Conservation (phyloP, 35 echinoderm and acorn worm species). For the Apostichopus japonicus region DNA sequence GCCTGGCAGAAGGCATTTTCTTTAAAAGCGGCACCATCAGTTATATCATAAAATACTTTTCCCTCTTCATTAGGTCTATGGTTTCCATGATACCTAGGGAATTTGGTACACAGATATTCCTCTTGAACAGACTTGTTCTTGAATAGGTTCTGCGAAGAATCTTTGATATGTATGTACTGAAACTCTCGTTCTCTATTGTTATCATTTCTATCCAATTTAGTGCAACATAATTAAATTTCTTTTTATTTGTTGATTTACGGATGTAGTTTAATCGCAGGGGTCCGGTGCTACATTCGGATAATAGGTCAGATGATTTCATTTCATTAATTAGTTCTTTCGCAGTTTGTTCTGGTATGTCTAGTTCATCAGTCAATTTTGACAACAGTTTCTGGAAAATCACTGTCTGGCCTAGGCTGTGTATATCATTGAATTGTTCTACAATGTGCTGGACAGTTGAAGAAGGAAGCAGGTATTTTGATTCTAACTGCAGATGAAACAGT, state of each 20-base stretch:
- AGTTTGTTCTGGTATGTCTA: neutral
- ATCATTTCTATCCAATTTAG: neutral
- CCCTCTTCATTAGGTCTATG: neutral
- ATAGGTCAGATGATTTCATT: constrained; percentile 9
- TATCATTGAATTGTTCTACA: constrained; percentile 4
- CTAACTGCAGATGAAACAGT: constrained; percentile 1
- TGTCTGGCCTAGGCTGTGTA: neutral
- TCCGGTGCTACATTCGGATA: neutral
- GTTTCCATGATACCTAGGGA: constrained; percentile 5
- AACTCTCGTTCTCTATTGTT: neutral
- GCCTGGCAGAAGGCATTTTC: neutral
- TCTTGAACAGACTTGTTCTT: neutral
- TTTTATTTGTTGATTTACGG: constrained; percentile 18
- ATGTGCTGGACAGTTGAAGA: constrained; percentile 15
- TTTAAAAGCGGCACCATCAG: constrained; percentile 15
- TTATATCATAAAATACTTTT: neutral
- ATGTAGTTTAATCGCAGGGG: neutral
- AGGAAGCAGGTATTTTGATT: constrained; percentile 5
- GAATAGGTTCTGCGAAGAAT: constrained; percentile 4
- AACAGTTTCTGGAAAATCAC: constrained; percentile 3
- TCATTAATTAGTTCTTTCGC: neutral
- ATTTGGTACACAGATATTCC: constrained; percentile 24
- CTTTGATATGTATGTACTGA: constrained; percentile 26
- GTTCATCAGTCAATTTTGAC: neutral
- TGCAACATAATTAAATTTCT: neutral